Base-by-base conservation (phyloP, 2,888 invertebrate genomes). In the Prenolepis imparis region DNA sequence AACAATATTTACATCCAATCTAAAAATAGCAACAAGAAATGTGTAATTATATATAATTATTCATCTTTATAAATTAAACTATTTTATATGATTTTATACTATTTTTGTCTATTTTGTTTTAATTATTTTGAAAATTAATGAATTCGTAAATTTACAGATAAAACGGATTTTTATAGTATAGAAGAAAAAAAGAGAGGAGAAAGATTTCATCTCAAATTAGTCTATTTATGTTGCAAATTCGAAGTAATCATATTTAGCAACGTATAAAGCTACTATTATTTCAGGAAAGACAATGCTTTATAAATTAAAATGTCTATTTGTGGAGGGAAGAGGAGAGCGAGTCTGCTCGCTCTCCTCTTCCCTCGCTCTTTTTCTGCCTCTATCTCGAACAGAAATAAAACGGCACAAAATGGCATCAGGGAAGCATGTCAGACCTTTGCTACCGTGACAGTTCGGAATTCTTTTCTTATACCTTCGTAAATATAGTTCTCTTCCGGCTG, bases 391-490 rank as follows among this genome's bases (percentile, higher is more conserved):
- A 87, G 87, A 89, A 89, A 89, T 88, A 85, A 89, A 90, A 89
- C 87, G 57, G 85, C 64, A 77, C 77, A 78, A 83, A 89, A 88
- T 85, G 87, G 84, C 84, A 83, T 73, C 82, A 84, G 84, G 75
- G 80, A 87, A 89, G 67, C 55, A 81, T 84, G 86, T 44, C 80
- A 84, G 87, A 89, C 86, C 84, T 90, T 89, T 90, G 86, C n/a
- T 84, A 84, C 75, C 55, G 84, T 90, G 88, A 88, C 90, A 84
- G 87, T 85, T 85, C 78, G 72, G 70, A 84, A 85, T 84, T 88
- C 82, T 89, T 84, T 85, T 89, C 88, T 90, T 87, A 74, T 85
- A 84, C 82, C 83, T 87, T 75, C 70, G 87, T 90, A 90, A 88
- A 89, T 88, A 86, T 87, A 89, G 84, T 83, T 66, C 74, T 83